Evolutionary conservation across 2,113 vertebrate genomes (phyloP).

Genomic region (Lepisosteus oculatus): DNA sequence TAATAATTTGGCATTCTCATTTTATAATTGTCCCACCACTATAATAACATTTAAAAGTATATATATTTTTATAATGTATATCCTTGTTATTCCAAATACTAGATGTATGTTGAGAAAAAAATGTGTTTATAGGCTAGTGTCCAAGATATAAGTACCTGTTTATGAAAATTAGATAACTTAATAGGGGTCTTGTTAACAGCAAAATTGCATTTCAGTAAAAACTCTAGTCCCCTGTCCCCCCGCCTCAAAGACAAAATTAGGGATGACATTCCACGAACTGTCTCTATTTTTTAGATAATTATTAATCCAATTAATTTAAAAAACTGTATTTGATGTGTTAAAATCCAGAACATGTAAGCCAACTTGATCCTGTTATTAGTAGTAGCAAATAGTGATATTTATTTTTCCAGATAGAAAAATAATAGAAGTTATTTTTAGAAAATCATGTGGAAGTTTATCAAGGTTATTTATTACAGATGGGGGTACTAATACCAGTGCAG

Average conservation of each 20-base stretch:
- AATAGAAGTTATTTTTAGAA: too few species aligned
- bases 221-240: neutral
- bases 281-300: neutral
- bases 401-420: too few species aligned
- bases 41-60: neutral
- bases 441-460: neutral
- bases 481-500: neutral
- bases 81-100: too few species aligned
- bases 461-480: neutral
- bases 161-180: too few species aligned
- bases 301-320: neutral
- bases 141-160: too few species aligned
- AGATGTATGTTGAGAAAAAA: neutral
- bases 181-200: too few species aligned
- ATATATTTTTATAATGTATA: neutral
- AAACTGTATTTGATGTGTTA: neutral
- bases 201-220: too few species aligned
- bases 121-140: neutral
- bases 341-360: neutral
- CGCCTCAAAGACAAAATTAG: neutral
- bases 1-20: neutral
- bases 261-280: neutral
- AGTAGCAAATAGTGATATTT: neutral
- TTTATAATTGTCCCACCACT: neutral
- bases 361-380: neutral